Conservation (phyloP, 2,797 vertebrate genomes). For the Pogoniulus pusillus region DNA sequence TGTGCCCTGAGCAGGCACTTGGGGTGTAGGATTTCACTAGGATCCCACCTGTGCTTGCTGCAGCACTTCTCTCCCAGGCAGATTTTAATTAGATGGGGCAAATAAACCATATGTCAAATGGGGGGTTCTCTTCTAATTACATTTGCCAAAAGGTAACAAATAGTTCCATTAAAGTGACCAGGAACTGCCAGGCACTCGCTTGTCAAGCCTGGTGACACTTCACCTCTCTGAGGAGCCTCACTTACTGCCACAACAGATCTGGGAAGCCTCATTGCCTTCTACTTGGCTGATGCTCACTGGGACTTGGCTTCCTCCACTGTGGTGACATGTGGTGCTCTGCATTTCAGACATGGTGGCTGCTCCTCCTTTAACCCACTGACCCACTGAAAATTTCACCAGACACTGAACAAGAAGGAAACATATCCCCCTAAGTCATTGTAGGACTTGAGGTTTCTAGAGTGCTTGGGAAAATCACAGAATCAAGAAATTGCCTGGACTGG, state of each 20-base stretch:
- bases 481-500: no score
- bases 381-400: neutral
- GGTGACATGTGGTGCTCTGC: neutral
- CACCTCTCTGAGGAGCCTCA: neutral
- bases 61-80: neutral
- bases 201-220: neutral
- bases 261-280: neutral
- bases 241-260: neutral
- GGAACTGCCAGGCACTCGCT: accelerated
- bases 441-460: neutral
- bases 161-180: neutral
- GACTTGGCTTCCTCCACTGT: accelerated
- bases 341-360: neutral
- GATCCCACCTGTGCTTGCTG: neutral
- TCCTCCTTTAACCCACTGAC: neutral
- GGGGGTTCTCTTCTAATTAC: conserved; percentile 11
- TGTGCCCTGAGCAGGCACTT: neutral
- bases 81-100: neutral
- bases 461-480: neutral
- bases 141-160: conserved; percentile 1
- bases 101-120: neutral
- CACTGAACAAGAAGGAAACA: neutral
- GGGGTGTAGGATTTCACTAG: neutral
- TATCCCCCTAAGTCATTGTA: accelerated
- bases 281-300: accelerated